Base-by-base conservation (phyloP, 1,140 invertebrate species). In the Aporrectodea caliginosa region DNA sequence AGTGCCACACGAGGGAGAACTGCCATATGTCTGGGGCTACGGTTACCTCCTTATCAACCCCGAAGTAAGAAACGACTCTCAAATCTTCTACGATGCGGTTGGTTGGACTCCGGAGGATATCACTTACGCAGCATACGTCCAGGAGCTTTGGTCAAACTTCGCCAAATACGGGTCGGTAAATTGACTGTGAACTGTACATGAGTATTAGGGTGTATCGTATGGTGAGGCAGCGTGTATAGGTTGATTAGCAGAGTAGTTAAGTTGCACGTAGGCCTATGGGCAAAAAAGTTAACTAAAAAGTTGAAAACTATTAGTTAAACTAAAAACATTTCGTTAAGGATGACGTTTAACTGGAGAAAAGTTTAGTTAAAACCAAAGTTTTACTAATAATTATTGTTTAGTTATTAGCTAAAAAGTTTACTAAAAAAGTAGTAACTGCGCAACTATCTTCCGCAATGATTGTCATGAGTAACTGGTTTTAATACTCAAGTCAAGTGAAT, bases 61-160 rank as follows among this genome's bases (percentile, higher is more conserved):
- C 6, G 70, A 72, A 2, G 31, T 72, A 2, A 27, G 70, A 27
- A 72, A 72, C 70, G 70, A 72, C 70, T 12, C 6, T 29, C n/a
- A 32, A 14, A 72, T 72, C 70, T 72, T 12, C 27, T 72, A 29
- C 32, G 70, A 72, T n/a, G 31, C 32, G 2, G n/a, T 72, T n/a
- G 70, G 31, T 32, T 72, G 70, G 70, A 72, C n/a, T 12, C n/a
- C n/a, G 70, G 70, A 72, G 27, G 70, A 72, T n/a, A 72, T 72
- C 32, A 2, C n/a, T 14, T 72, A 72, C 32, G n/a, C 70, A 2
- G 70, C 2, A 12, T 72, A 72, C 70, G 31, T 32, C 32, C 2
- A 12, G n/a, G 27, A 2, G n/a, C 70, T 72, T 2, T 72, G 70
- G 70, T 12, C 70, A 2, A 72, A 72, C 27, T 72, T 72, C 32